A percentile compares a stretch with the other conserved stretches of the same genome.
These are phyloP conservation scores for Nilaparvata lugens DNA, from an alignment of 1,140 invertebrate genomes.

Conservation along the genomic window DNA sequence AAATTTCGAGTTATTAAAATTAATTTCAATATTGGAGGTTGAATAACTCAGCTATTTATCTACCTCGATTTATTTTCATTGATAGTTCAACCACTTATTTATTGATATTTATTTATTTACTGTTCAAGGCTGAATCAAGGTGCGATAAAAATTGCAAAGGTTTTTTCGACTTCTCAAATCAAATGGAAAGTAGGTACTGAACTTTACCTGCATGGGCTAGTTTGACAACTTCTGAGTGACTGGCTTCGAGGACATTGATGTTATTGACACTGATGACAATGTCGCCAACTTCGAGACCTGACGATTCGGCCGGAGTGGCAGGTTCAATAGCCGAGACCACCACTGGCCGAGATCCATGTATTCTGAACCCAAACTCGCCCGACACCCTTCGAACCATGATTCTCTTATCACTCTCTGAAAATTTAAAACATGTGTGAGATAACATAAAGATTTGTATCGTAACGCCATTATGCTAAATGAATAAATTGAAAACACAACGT, in stretches of 20 bases:
- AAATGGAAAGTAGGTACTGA: too few relatives aligned
- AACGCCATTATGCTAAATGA: too few relatives aligned
- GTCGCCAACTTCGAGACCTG: constrained; percentile 86
- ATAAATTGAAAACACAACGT: too few relatives aligned
- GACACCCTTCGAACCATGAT: constrained; percentile 70
- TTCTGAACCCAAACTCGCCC: constrained; percentile 90
- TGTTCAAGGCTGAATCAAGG: too few relatives aligned
- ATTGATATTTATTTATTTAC: too few relatives aligned
- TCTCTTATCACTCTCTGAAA: constrained; percentile 75
- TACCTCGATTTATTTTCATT: background rate
- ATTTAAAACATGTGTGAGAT: constrained; percentile 5
- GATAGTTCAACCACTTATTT: too few relatives aligned
- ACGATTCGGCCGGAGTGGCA: constrained; percentile 80
- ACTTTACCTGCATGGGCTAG: constrained; percentile 75
- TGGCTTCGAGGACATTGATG: constrained; percentile 79
- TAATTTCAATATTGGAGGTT: too few relatives aligned
- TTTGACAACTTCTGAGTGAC: constrained; percentile 90
- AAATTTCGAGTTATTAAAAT: too few relatives aligned
- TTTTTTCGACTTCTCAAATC: too few relatives aligned
- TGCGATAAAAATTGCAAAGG: too few relatives aligned
- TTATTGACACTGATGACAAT: constrained; percentile 89
- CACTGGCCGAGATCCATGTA: constrained; percentile 90
- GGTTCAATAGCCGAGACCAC: constrained; percentile 91
- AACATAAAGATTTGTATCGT: too few relatives aligned
- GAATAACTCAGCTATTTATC: too few relatives aligned